Evolutionary conservation across 2,113 vertebrate genomes (phyloP).

Genomic region (Ailurus styani): DNA sequence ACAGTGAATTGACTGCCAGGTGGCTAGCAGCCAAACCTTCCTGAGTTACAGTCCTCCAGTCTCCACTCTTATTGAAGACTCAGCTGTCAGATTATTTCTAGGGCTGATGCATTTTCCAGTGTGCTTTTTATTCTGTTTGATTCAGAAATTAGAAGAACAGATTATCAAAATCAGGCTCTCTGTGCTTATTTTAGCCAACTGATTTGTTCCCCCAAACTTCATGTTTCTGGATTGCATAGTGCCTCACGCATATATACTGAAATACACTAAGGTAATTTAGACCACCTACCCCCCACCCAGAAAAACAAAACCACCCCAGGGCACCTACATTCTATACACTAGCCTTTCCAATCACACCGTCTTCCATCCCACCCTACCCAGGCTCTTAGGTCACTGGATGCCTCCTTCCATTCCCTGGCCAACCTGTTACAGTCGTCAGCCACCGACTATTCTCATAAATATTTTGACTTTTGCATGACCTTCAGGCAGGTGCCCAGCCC

Average conservation of each 20-base stretch:
- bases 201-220: neutral
- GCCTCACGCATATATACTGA: neutral
- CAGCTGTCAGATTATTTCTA: conserved; percentile 44
- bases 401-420: neutral
- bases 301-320: neutral
- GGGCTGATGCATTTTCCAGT: conserved; percentile 3
- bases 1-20: conserved; percentile 12
- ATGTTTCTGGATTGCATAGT: neutral
- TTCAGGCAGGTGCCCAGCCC: neutral
- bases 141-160: conserved; percentile 34
- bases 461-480: neutral
- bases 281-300: neutral
- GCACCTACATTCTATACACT: neutral
- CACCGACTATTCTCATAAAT: neutral
- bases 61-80: neutral
- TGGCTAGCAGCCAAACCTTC: conserved; percentile 48
- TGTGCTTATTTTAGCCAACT: neutral
- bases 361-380: neutral
- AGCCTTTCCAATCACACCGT: neutral
- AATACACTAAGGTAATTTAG: neutral
- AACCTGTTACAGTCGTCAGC: neutral
- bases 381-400: neutral
- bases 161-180: conserved; percentile 18
- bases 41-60: neutral
- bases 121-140: conserved; percentile 22